Percentiles rank a stretch among this genome's conserved stretches.
phyloP scores from a whole-genome alignment of 2,113 vertebrate genomes.

The Noturus placidus region DNA sequence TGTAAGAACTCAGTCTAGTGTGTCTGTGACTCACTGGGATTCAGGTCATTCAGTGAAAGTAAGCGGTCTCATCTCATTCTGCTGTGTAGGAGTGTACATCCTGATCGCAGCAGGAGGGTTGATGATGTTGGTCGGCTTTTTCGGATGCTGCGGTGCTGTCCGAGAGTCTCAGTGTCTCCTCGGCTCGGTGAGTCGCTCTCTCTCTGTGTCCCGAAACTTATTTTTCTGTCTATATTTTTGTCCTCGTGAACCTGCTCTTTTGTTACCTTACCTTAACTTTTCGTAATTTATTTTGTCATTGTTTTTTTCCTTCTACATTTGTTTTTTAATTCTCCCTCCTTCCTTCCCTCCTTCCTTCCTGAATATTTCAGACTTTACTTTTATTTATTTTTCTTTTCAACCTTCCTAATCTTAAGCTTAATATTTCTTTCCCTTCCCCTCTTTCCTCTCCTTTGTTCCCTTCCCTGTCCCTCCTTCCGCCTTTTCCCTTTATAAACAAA shows the following conservation, averaged over 20 bases:
- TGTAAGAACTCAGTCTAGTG: neutral
- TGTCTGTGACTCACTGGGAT: neutral
- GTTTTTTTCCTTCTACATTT: too few relatives aligned
- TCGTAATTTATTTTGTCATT: neutral
- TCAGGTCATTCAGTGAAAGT: neutral
- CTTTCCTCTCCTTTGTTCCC: neutral
- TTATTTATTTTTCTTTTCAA: neutral
- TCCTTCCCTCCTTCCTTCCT: neutral
- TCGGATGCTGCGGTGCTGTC: conserved; percentile 93
- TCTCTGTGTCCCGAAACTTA: neutral
- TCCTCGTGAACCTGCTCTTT: neutral
- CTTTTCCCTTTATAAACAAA: neutral
- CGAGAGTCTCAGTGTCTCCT: conserved; percentile 94
- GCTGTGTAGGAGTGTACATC: conserved; percentile 83
- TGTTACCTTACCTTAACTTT: neutral
- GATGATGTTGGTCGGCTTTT: conserved; percentile 93
- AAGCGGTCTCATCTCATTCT: neutral
- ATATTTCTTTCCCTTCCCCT: neutral
- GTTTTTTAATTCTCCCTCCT: neutral
- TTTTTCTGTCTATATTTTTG: neutral
- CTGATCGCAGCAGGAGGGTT: conserved; percentile 88
- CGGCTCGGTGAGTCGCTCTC: conserved; percentile 82
- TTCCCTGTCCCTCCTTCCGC: neutral
- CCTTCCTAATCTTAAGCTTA: neutral
- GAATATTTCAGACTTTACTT: neutral